A percentile compares a stretch with the other conserved stretches of the same genome.
Evolutionary conservation across 2,113 vertebrate species (phyloP).

Genomic region (Chlamydotis undulata): DNA sequence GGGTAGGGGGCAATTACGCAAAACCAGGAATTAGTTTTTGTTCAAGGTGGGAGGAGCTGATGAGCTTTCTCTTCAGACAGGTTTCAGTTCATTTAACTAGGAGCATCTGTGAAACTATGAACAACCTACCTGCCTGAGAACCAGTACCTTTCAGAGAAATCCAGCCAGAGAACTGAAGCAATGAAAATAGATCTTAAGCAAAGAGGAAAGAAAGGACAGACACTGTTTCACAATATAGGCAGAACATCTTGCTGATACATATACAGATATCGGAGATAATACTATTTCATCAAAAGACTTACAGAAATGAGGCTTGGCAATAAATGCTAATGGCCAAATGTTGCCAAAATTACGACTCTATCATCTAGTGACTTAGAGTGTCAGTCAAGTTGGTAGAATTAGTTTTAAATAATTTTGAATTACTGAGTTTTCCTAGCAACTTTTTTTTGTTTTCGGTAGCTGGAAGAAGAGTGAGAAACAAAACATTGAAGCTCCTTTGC

Average conservation of each 20-base stretch:
- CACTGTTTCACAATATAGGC: not conserved
- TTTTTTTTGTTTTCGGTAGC: not conserved
- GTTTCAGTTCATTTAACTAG: conserved; percentile 62
- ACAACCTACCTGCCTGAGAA: conserved; percentile 27
- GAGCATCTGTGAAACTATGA: conserved; percentile 45
- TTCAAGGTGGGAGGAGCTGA: conserved; percentile 20
- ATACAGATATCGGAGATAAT: not conserved
- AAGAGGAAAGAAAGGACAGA: conserved; percentile 11
- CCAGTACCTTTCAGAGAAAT: conserved; percentile 36
- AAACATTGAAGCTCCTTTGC: not conserved
- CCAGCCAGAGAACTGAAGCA: conserved; percentile 36
- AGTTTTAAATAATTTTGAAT: not conserved
- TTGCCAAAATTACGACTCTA: not conserved
- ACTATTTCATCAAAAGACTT: not conserved
- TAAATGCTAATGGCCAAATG: not conserved
- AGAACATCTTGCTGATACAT: not conserved
- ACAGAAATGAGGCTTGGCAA: not conserved
- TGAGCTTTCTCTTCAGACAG: conserved; percentile 38
- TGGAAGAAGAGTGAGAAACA: not conserved
- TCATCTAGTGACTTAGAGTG: not conserved
- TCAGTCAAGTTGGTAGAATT: not conserved
- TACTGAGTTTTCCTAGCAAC: not conserved
- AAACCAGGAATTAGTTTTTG: conserved; percentile 39
- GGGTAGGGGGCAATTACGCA: conserved; percentile 18
- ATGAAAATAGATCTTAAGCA: conserved; percentile 13